These are phyloP conservation scores for Dyspetes luteomarginatus DNA, from an alignment of 2,888 invertebrate species.

Conservation along the genomic window DNA sequence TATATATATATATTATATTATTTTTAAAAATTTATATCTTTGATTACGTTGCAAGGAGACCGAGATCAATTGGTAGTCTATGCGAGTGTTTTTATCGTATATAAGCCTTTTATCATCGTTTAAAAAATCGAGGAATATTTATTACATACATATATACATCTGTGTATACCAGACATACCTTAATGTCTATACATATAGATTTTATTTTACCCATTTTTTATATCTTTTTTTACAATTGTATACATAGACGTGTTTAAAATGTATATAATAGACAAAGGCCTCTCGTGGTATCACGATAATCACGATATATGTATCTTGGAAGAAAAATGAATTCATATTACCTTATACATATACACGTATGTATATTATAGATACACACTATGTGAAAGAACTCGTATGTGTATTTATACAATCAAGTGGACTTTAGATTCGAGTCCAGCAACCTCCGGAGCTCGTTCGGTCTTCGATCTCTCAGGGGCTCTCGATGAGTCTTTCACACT, in stretches of 20 bases:
- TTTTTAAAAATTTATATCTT: too few relatives aligned
- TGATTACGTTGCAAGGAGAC: too few relatives aligned
- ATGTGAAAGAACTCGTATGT: not conserved
- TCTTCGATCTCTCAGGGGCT: conserved; percentile 72
- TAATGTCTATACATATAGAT: too few relatives aligned
- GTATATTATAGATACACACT: too few relatives aligned
- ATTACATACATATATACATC: too few relatives aligned
- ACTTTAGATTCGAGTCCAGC: conserved; percentile 71
- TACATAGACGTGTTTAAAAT: not conserved
- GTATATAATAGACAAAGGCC: not conserved
- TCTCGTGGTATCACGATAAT: conserved; percentile 3
- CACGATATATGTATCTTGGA: not conserved
- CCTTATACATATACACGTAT: not conserved
- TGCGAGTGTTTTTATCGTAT: too few relatives aligned
- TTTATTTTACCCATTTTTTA: too few relatives aligned
- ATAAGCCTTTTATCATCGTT: too few relatives aligned
- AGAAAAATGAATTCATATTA: conserved; percentile 6
- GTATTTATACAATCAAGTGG: conserved; percentile 58
- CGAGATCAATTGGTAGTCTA: too few relatives aligned
- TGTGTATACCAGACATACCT: too few relatives aligned
- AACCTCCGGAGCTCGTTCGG: conserved; percentile 82
- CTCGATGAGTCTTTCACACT: conserved; percentile 47
- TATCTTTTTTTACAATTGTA: not conserved
- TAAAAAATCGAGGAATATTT: too few relatives aligned
- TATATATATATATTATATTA: too few relatives aligned